Base-by-base conservation (phyloP, 2,797 vertebrate genomes). In the Pseudochaenichthys georgianus region DNA sequence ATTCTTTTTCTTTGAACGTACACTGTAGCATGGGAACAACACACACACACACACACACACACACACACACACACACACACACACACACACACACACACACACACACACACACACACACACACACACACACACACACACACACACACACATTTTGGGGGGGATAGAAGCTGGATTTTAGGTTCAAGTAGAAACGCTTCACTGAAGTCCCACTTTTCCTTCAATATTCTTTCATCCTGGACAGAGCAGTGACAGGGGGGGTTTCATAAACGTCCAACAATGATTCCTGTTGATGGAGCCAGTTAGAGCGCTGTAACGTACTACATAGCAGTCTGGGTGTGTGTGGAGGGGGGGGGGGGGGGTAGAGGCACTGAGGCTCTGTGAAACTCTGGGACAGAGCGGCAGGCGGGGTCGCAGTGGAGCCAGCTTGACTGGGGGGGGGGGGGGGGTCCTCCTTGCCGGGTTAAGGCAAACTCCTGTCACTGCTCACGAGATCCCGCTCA, bases 381-480 rank as follows among this genome's bases (percentile, higher is more conserved):
- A 81, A 78, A 70, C 42, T 79, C 70, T 64, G 75, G 78, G 80
- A 63, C 41, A 70, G 81, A 78, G 67, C 45, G 41, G 54, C 77
- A 68, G 79, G 74, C 64, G 21, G 81, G 80, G 87, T 84, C 71
- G 83, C 80, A 76, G 77, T 78, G 73, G 79, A 82, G 77, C 84
- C 81, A 87, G 83, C 65, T 69, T 59, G 17, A 52, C 34, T 6
- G 34, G 34, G 34, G 34, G 34, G 6, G n/a, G 0, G 72, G 45
- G 65, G 52, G 52, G 77, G 78, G 77, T 84, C 63, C 31, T 88
- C 89, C 80, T 79, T 81, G 87, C 86, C 90, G 88, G 34, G 38
- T 91, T 91, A 93, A 95, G 94, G 93, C 94, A 88, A 87, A 86
- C 79, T 89, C 86, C 86, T 79, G 75, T 79, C 78, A 71, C 81